Conservation (phyloP, 2,797 vertebrate species). For the Pachyuromys duprasi region DNA sequence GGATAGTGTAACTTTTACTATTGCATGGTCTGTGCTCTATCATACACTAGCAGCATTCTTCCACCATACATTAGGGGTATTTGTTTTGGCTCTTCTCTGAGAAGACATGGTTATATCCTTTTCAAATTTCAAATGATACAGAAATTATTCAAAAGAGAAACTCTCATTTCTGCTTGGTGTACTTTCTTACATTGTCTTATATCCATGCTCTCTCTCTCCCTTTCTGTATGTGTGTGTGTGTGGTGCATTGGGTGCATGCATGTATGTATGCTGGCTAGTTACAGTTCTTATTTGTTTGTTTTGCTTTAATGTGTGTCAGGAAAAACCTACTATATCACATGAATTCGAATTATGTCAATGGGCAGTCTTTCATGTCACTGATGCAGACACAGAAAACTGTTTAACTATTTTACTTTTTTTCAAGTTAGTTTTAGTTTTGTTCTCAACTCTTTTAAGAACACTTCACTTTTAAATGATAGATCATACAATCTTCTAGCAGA, state of each 20-base stretch:
- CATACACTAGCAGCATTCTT: background rate
- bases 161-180: background rate
- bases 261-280: background rate
- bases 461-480: slow-evolving; percentile 10
- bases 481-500: background rate
- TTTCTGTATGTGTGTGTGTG: background rate
- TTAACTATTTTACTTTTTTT: background rate
- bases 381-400: background rate
- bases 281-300: background rate
- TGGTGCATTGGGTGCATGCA: background rate
- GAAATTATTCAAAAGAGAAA: slow-evolving; percentile 12
- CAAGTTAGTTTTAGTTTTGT: background rate
- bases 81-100: background rate
- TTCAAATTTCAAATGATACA: background rate
- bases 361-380: background rate
- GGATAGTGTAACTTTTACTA: background rate
- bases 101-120: background rate
- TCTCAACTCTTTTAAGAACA: background rate
- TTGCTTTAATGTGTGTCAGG: background rate
- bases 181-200: background rate
- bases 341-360: background rate
- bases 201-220: background rate
- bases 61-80: fast-evolving
- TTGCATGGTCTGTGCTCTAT: background rate
- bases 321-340: background rate